These are phyloP conservation scores for Serranus cabrilla DNA, from an alignment of 2,797 vertebrate genomes.

Conservation along the genomic window DNA sequence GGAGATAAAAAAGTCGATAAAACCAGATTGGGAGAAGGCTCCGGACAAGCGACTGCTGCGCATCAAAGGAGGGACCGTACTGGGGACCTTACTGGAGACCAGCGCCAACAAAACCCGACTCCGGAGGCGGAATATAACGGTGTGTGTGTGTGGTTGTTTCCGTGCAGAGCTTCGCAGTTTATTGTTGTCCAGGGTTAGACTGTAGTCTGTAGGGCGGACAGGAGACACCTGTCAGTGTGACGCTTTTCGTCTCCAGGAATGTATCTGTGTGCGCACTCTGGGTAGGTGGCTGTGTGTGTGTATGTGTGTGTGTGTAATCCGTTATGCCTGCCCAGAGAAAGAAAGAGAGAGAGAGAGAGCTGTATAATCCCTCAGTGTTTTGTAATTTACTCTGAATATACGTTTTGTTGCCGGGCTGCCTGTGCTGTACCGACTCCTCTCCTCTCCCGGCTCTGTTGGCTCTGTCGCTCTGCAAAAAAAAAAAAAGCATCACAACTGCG, in stretches of 20 bases:
- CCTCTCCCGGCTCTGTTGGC: constrained; percentile 21
- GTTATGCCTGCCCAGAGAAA: constrained; percentile 35
- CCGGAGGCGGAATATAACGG: constrained; percentile 80
- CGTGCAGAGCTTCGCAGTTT: constrained; percentile 53
- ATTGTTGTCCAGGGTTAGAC: constrained; percentile 52
- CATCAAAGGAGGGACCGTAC: constrained; percentile 65
- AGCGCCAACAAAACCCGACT: constrained; percentile 62
- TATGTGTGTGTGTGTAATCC: constrained; percentile 50
- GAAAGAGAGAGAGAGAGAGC: constrained; percentile 31
- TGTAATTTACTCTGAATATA: constrained; percentile 67
- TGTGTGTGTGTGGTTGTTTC: constrained; percentile 66
- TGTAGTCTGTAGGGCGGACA: constrained; percentile 53
- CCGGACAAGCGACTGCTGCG: constrained; percentile 66
- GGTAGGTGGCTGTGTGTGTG: constrained; percentile 33
- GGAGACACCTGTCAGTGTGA: constrained; percentile 83
- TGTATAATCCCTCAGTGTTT: constrained; percentile 61
- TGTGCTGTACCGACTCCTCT: constrained; percentile 26
- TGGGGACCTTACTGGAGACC: constrained; percentile 65
- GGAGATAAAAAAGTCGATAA: constrained; percentile 64
- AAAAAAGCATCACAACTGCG: constrained; percentile 53
- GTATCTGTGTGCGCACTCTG: constrained; percentile 64
- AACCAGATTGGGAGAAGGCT: constrained; percentile 66
- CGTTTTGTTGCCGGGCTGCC: constrained; percentile 57
- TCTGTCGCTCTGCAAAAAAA: constrained; percentile 17
- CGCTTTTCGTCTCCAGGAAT: constrained; percentile 82